phyloP scores from a whole-genome alignment of 1,140 invertebrate genomes.

The Bombus balteatus region DNA sequence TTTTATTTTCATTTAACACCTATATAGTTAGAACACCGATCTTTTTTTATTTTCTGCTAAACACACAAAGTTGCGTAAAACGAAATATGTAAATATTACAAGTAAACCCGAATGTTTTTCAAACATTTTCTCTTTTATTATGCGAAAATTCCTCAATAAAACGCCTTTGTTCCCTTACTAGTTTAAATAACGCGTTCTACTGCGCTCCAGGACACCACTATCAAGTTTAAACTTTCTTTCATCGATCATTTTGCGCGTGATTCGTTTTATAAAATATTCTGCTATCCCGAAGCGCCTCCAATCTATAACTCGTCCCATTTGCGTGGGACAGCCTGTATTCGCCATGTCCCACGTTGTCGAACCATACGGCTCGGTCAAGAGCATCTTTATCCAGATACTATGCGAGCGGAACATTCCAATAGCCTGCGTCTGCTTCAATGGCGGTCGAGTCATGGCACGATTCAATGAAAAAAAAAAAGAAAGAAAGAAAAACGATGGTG shows the following conservation, averaged over 20 bases:
- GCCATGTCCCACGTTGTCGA: background rate
- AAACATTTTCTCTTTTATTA: no score
- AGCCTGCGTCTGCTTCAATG: conserved; percentile 12
- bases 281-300: background rate
- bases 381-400: conserved; percentile 6
- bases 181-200: no score
- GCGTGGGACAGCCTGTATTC: conserved; percentile 1
- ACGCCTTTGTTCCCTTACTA: no score
- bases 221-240: no score
- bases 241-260: background rate
- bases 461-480: background rate
- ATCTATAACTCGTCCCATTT: background rate
- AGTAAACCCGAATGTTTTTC: no score
- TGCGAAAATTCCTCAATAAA: no score
- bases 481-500: background rate
- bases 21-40: no score
- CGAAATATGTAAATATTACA: no score
- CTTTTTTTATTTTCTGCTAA: no score
- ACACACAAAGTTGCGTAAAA: no score
- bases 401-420: background rate
- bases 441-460: conserved; percentile 3
- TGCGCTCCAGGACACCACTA: no score
- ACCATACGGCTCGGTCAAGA: background rate
- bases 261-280: background rate
- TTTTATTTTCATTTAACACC: no score